Evolutionary conservation across 2,113 vertebrate species (phyloP).

Genomic region (Channa argus): DNA sequence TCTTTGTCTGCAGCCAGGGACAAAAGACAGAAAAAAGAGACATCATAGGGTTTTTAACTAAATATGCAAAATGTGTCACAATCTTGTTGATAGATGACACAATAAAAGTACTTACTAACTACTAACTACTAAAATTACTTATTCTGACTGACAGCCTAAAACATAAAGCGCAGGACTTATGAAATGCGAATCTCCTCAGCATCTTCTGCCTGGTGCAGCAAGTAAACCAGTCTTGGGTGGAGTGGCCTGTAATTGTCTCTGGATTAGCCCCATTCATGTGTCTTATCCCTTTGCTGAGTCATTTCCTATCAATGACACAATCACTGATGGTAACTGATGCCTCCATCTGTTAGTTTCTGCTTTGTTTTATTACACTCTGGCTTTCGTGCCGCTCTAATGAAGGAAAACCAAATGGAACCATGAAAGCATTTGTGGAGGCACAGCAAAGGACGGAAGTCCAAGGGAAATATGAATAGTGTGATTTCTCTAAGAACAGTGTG

Average conservation of each 20-base stretch:
- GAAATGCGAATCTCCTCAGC: too few relatives aligned
- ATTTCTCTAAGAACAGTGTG: not conserved
- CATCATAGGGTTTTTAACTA: too few relatives aligned
- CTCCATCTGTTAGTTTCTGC: not conserved
- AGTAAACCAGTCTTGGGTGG: constrained; percentile 6
- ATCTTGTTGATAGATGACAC: too few relatives aligned
- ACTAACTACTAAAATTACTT: too few relatives aligned
- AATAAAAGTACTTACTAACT: too few relatives aligned
- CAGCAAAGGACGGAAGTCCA: not conserved
- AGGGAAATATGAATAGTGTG: not conserved
- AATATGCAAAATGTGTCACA: too few relatives aligned
- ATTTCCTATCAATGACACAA: constrained; percentile 18
- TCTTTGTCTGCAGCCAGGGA: too few relatives aligned
- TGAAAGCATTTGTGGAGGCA: not conserved
- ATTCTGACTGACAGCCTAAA: too few relatives aligned
- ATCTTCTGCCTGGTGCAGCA: too few relatives aligned
- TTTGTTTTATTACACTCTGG: too few relatives aligned
- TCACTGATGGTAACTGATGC: constrained; percentile 27
- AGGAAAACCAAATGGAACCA: not conserved
- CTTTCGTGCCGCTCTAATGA: constrained; percentile 7
- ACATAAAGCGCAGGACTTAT: too few relatives aligned
- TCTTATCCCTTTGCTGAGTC: constrained; percentile 12
- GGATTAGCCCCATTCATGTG: not conserved
- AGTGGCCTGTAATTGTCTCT: not conserved
- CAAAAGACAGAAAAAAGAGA: too few relatives aligned